phyloP scores from a whole-genome alignment of 2,888 invertebrate genomes.

The Dugesia japonica region DNA sequence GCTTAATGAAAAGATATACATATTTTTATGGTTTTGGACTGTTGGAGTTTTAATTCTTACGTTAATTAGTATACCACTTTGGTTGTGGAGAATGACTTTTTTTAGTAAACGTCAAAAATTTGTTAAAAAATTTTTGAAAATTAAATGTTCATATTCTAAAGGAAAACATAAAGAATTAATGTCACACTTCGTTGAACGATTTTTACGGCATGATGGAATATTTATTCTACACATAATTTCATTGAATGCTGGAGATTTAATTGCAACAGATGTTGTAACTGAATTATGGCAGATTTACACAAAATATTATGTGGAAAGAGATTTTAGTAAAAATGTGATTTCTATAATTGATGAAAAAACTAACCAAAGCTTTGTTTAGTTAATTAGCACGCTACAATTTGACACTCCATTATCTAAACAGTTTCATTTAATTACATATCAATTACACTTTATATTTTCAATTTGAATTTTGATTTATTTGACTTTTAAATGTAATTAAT shows the following conservation, averaged over 20 bases:
- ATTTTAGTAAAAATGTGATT: not conserved
- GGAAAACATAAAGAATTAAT: not conserved
- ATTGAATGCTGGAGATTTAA: not conserved
- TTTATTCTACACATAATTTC: not conserved
- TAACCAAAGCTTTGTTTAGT: not conserved
- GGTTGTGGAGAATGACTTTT: conserved; percentile 23
- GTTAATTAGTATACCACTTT: conserved; percentile 17
- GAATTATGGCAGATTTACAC: not conserved
- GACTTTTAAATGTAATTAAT: too few relatives aligned
- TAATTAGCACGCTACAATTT: too few relatives aligned
- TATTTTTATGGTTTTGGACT: conserved; percentile 33
- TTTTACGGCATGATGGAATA: not conserved
- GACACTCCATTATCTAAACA: too few relatives aligned
- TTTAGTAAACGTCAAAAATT: not conserved
- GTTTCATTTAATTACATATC: too few relatives aligned
- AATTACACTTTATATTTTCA: too few relatives aligned
- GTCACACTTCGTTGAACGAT: not conserved
- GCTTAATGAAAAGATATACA: conserved; percentile 33
- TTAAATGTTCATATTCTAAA: not conserved
- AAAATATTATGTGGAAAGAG: not conserved
- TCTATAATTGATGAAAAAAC: not conserved
- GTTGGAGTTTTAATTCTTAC: conserved; percentile 26
- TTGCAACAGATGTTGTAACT: not conserved
- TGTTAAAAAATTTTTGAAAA: not conserved
- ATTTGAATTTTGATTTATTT: too few relatives aligned